Conservation (phyloP, 1,140 invertebrate species). For the Apis florea region DNA sequence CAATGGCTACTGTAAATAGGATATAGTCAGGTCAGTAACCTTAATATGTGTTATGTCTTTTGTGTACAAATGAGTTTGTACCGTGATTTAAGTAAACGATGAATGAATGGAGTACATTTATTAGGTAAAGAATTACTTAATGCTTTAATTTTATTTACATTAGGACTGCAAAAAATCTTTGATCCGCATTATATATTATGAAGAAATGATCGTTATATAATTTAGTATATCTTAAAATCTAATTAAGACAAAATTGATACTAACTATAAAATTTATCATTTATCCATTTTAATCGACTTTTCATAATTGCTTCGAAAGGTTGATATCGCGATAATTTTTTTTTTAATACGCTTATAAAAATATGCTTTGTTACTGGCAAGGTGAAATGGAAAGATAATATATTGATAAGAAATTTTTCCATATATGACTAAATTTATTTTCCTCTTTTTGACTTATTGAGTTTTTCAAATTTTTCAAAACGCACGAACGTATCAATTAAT, state of each 20-base stretch:
- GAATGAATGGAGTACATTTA: conserved; percentile 23
- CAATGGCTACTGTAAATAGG: conserved; percentile 47
- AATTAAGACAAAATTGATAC: conserved; percentile 9
- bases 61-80: conserved; percentile 43
- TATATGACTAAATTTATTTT: conserved; percentile 40
- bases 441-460: conserved; percentile 13
- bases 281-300: background rate
- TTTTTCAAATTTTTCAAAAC: background rate
- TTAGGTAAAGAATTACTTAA: conserved; percentile 33
- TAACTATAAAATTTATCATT: conserved; percentile 27
- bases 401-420: conserved; percentile 38
- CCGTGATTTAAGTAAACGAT: background rate
- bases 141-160: conserved; percentile 32
- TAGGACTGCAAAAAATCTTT: background rate
- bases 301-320: background rate
- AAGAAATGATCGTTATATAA: conserved; percentile 23
- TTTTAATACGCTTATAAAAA: conserved; percentile 24
- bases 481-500: background rate
- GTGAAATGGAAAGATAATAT: conserved; percentile 43
- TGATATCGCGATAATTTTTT: background rate
- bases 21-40: conserved; percentile 37
- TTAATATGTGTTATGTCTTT: conserved; percentile 38
- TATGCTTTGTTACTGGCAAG: conserved; percentile 32
- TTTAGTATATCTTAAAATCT: conserved; percentile 9
- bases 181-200: background rate